Conservation (phyloP, 2,113 vertebrate genomes). For the Procavia capensis region DNA sequence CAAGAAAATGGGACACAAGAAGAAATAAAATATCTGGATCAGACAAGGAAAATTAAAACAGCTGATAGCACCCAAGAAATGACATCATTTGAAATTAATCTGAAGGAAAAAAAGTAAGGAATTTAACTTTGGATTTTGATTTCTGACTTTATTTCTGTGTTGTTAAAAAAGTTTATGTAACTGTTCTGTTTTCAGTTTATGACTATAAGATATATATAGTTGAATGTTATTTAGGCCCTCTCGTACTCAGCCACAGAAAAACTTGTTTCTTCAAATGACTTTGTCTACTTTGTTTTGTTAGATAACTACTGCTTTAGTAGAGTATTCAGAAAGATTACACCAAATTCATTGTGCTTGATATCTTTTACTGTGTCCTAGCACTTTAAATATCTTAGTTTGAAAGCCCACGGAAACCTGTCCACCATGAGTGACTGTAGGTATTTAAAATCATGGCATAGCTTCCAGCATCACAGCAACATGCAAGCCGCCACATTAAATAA, state of each 20-base stretch:
- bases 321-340: constrained; percentile 4
- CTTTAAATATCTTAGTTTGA: not conserved
- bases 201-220: constrained; percentile 66
- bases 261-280: constrained; percentile 26
- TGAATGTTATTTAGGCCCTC: constrained; percentile 61
- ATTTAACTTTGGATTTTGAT: constrained; percentile 59
- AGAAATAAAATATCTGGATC: constrained; percentile 71
- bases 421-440: too few species aligned
- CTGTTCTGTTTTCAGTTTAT: constrained; percentile 50
- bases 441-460: too few species aligned
- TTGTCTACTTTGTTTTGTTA: constrained; percentile 59
- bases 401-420: too few species aligned
- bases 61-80: constrained; percentile 83
- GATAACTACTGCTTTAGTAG: constrained; percentile 60
- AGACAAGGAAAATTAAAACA: constrained; percentile 80
- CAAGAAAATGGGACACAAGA: constrained; percentile 83
- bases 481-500: too few species aligned
- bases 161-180: constrained; percentile 65
- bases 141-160: constrained; percentile 63
- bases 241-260: constrained; percentile 52
- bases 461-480: too few species aligned
- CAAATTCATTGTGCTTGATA: not conserved
- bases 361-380: not conserved
- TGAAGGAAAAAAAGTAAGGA: constrained; percentile 94
- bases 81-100: constrained; percentile 94